phyloP scores from a whole-genome alignment of 1,140 invertebrate genomes.

The Tetramorium parvispinum region DNA sequence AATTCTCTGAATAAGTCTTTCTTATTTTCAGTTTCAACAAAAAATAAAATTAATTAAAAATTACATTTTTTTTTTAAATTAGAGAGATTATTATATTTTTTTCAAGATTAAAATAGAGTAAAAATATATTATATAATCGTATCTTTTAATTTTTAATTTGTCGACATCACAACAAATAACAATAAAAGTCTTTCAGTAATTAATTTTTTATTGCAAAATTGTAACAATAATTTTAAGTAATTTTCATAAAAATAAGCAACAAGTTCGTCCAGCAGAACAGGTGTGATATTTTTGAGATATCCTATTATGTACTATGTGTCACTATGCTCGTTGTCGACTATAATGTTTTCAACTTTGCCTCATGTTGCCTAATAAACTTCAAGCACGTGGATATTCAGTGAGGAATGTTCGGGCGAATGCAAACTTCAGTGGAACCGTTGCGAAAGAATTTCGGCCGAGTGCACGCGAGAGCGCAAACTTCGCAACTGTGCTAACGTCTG shows the following conservation, averaged over 20 bases:
- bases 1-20: not conserved
- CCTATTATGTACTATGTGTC: not conserved
- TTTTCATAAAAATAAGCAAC: not conserved
- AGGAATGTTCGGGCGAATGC: constrained; percentile 5
- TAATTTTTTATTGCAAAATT: not conserved
- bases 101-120: not conserved
- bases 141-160: not conserved
- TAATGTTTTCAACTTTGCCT: constrained; percentile 10
- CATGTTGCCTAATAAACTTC: constrained; percentile 39
- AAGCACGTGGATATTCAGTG: not conserved
- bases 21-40: not conserved
- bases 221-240: not conserved
- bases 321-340: not conserved
- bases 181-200: not conserved
- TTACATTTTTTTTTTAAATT: not conserved
- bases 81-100: not conserved
- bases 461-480: constrained; percentile 34
- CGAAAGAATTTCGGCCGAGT: constrained; percentile 52
- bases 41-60: constrained; percentile 1
- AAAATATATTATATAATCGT: not conserved
- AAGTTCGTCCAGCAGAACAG: not conserved
- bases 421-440: constrained; percentile 33
- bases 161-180: not conserved
- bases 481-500: constrained; percentile 29
- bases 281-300: not conserved